Evolutionary conservation across 2,797 vertebrate genomes (phyloP), one percentile per base, ranked within the genome.

Genomic region (Gallinago nigripennis): DNA sequence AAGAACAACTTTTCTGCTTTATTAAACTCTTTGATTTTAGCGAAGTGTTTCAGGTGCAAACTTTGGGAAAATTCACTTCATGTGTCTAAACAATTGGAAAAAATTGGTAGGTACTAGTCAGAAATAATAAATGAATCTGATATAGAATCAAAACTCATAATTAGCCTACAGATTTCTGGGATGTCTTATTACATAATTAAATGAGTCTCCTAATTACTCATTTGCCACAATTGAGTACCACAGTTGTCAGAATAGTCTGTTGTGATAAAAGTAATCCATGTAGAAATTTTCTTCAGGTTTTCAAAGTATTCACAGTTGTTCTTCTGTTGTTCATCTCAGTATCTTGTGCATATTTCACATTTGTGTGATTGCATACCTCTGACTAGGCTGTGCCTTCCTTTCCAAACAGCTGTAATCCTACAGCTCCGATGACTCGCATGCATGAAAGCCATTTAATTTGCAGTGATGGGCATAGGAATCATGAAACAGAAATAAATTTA

Each of bases 51-150:
- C 97, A 98, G 98, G 92, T 99, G 99, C 96, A 99, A 98, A 96
- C 98, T 99, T 95, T 99, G 99, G 99, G 99, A 99, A 97, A 99
- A 99, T 96, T 99, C 99, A 8, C 97, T 97, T 14, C 99, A 98
- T 75, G 97, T 99, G 81, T 99, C 99, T 88, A 99, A 98, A 97
- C 99, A 99, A 92, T 94, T 99, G 97, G 99, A 99, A 96, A 99
- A 99, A 98, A 99, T 99, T 94, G 99, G 99, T 99, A 97, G 23
- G 97, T 98, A 83, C 15, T 46, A 53, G 10, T 75, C 18, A 80
- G 48, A 81, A 85, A 8, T 80, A 4, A 60, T 54, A n/a, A 35
- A 68, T 56, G 94, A 72, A 87, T 60, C n/a, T 83, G 66, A 69
- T 63, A 78, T 16, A 75, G 25, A 68, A 92, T 89, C 20, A 83